Evolutionary conservation across 1,140 invertebrate species (phyloP).

Genomic region (Penaeus japonicus): DNA sequence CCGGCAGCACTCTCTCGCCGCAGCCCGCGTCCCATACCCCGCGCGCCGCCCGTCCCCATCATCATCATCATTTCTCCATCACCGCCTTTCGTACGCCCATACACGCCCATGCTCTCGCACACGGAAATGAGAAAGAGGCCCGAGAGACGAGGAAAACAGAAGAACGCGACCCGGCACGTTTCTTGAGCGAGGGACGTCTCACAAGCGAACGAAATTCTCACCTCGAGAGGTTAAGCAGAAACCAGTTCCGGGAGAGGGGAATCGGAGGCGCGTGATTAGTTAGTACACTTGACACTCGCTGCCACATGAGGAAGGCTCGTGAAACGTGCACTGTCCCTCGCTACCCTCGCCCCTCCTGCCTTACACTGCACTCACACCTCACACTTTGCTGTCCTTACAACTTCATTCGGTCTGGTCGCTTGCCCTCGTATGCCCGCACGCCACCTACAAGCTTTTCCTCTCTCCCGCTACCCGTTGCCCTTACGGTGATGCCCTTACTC

Average conservation of each 20-base stretch:
- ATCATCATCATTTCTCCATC: neutral
- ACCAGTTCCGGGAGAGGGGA: neutral
- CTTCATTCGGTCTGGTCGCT: neutral
- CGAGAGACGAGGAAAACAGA: no score
- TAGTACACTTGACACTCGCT: constrained; percentile 48
- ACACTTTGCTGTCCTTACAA: neutral
- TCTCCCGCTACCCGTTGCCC: neutral
- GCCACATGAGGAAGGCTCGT: constrained; percentile 35
- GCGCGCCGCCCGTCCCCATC: neutral
- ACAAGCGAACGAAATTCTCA: neutral
- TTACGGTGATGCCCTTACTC: neutral
- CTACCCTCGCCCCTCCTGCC: neutral
- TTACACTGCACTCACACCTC: neutral
- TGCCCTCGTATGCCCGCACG: no score
- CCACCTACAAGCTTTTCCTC: neutral
- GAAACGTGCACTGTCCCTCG: constrained; percentile 9
- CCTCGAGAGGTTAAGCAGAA: constrained; percentile 6
- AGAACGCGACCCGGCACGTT: no score
- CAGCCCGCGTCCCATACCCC: neutral
- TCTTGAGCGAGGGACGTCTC: no score
- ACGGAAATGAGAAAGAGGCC: no score
- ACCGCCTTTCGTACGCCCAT: neutral
- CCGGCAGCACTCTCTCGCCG: neutral
- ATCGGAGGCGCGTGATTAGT: constrained; percentile 36
- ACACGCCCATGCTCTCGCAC: neutral